Evolutionary conservation across 2,113 vertebrate species (phyloP), one percentile per base, ranked within the genome.

Genomic region (Oncorhynchus clarkii): DNA sequence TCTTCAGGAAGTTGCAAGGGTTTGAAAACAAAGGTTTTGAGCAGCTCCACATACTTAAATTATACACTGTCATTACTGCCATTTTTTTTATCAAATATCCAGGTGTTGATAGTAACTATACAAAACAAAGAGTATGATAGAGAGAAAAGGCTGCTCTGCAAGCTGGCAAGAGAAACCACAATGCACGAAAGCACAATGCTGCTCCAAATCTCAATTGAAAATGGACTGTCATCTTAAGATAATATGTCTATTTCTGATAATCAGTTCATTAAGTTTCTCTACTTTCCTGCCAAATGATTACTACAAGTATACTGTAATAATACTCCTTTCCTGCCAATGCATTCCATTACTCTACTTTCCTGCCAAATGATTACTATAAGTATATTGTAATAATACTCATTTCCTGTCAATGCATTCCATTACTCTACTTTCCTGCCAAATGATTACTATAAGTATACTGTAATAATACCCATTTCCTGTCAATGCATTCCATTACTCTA

Each of bases 141-240:
- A 60, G 59, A 20, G 2, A 22, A 60, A 60, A 51, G 11, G 12
- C 14, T 27, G 62, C 62, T 27, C 24, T 18, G 18, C 29, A n/a
- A 31, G 20, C 31, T 57, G 39, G 8, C 13, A 62, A 68, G 9
- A 70, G 65, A 71, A 12, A 27, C 49, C 69, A 51, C 48, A 57
- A 67, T 13, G 22, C 16, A 76, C 7, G 70, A 73, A 84, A 88
- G 80, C 83, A 89, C 77, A 90, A 87, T 54, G 20, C 45, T 7
- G 68, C 22, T 68, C 67, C 20, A 74, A 76, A 49, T 69, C 67
- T 72, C 34, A 73, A 70, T 45, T 68, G 57, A 22, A 75, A 7
- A 72, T 49, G 49, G 54, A 73, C 1, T 7, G 51, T 51, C 2
- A 62, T 72, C 71, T 75, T 1, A 29, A 16, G 2, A 39, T 39